Base-by-base conservation (phyloP, 2,113 vertebrate genomes). In the Gymnocephalus cernua region DNA sequence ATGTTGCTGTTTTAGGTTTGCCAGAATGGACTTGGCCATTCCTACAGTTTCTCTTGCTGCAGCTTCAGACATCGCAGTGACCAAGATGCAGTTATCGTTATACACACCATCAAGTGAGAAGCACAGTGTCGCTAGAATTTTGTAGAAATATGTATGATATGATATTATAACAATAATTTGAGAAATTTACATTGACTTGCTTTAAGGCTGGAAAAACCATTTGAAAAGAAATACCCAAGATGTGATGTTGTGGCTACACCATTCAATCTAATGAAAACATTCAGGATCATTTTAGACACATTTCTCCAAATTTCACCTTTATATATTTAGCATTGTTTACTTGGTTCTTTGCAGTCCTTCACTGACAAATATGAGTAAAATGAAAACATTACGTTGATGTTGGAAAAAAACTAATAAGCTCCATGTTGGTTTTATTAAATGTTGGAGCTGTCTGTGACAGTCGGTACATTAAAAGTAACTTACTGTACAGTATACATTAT, bases 81-180 rank as follows among this genome's bases (percentile, higher is more conserved):
- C 6, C 23, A 91, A 86, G 79, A 3, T 38, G 0, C 15, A 16
- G 6, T 63, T 95, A 29, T 83, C 83, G 7, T 2, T 61, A 10
- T 13, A 65, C 50, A 38, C 91, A 0, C 92, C 91, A 19, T 44
- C 59, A 54, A 92, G 95, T 95, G 59, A 91, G 80, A 53, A 10
- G 5, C 66, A 62, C 38, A 66, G 9, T 41, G 38, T 45, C 41
- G 10, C 1, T 13, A 32, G 12, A 47, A 41, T 19, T 4, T 15
- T 66, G 35, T 38, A 21, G 45, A 15, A 32, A 57, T 27, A 44
- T 57, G 12, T 14, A 19, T 18, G 18, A 54, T 14, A 13, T 18
- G 25, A 54, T 16, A 45, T 44, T 4, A 10, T 19, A 57, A 19
- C 9, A 44, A 45, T 11, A 25, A 18, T 25, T 25, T 25, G 25